phyloP scores from a whole-genome alignment of 2,797 vertebrate species.

The Rhinella marina region DNA sequence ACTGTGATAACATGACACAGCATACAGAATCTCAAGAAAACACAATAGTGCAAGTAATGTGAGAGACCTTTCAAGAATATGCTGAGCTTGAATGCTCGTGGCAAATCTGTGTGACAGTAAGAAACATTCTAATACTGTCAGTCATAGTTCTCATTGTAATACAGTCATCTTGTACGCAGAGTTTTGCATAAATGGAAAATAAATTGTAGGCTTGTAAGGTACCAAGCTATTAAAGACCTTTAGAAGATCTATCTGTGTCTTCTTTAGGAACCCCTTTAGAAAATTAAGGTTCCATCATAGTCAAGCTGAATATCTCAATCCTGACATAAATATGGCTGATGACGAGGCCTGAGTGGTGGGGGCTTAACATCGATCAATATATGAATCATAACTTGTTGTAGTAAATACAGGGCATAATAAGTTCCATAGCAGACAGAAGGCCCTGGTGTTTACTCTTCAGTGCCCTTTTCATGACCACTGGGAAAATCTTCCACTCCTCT shows the following conservation, averaged over 20 bases:
- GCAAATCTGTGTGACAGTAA: neutral
- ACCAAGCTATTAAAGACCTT: neutral
- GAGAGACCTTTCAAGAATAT: neutral
- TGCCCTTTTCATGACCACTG: neutral
- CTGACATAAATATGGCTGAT: neutral
- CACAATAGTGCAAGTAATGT: neutral
- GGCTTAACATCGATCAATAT: neutral
- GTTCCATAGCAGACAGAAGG: neutral
- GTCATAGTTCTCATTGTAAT: neutral
- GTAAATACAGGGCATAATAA: neutral
- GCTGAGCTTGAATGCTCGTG: neutral
- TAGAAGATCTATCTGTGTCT: neutral
- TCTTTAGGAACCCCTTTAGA: neutral
- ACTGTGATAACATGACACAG: neutral
- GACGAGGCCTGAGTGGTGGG: neutral
- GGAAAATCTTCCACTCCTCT: neutral
- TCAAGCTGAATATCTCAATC: neutral
- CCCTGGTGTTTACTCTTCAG: neutral
- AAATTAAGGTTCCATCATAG: neutral
- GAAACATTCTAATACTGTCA: neutral
- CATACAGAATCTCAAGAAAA: neutral
- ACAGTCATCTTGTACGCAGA: neutral
- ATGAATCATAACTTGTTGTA: neutral
- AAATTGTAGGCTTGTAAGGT: neutral
- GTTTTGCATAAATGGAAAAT: neutral